phyloP scores from a whole-genome alignment of 2,113 vertebrate genomes.

The Terrapene triunguis region DNA sequence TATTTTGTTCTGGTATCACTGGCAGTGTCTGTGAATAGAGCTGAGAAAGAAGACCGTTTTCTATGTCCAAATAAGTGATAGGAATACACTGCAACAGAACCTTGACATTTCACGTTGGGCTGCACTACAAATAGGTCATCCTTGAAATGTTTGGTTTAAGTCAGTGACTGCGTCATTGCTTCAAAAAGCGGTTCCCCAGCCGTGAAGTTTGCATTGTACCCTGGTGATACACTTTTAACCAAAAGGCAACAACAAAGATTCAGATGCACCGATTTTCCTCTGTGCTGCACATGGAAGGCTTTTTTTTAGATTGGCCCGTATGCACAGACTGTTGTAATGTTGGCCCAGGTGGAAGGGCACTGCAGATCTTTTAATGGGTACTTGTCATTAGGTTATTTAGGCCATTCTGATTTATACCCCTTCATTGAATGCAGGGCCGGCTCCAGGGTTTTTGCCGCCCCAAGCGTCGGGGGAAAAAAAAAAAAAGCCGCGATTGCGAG shows the following conservation, averaged over 20 bases:
- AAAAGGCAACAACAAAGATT: background rate
- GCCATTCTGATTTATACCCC: accelerated
- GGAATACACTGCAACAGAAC: background rate
- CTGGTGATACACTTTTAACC: background rate
- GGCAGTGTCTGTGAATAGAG: background rate
- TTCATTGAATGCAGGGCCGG: background rate
- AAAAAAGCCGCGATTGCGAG: too few relatives aligned
- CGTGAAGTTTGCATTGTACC: background rate
- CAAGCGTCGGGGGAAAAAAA: too few relatives aligned
- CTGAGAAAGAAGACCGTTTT: background rate
- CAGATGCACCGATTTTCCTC: background rate
- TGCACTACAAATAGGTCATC: background rate
- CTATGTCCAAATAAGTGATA: background rate
- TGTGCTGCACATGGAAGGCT: background rate
- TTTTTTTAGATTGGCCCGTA: background rate
- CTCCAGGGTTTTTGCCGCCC: too few relatives aligned
- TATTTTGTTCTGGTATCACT: background rate
- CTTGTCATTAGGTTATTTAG: background rate
- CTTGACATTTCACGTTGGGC: background rate
- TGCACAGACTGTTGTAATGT: background rate
- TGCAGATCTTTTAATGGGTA: accelerated
- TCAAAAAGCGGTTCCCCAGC: background rate
- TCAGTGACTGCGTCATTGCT: background rate
- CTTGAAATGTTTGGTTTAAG: background rate
- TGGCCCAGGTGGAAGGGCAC: background rate